Evolutionary conservation across 2,888 invertebrate species (phyloP).

Genomic region (Antheraea assamensis): DNA sequence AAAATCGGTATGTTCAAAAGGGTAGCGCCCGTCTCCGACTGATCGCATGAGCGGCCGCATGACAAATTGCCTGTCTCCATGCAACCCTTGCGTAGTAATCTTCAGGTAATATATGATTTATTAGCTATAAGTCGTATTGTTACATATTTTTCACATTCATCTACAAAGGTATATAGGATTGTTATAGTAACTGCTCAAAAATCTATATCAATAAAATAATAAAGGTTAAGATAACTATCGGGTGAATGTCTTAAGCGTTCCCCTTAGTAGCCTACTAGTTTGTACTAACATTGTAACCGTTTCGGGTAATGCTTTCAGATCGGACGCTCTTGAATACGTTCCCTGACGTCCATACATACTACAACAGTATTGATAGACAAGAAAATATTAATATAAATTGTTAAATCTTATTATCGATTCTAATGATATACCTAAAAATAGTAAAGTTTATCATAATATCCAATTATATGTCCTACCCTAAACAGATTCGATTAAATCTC

Average conservation of each 20-base stretch:
- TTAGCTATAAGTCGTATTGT: constrained; percentile 56
- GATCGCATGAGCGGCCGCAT: constrained; percentile 64
- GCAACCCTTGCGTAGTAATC: constrained; percentile 55
- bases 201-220: too few relatives aligned
- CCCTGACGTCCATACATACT: background rate
- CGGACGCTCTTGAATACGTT: background rate
- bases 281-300: too few relatives aligned
- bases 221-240: too few relatives aligned
- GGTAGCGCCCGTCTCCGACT: constrained; percentile 51
- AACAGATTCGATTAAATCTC: constrained; percentile 68
- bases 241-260: too few relatives aligned
- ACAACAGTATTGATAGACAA: background rate
- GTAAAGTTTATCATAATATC: constrained; percentile 62
- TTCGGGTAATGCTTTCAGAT: background rate
- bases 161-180: background rate
- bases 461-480: constrained; percentile 56
- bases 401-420: constrained; percentile 32
- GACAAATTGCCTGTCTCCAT: constrained; percentile 77
- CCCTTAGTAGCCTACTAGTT: too few relatives aligned
- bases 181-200: too few relatives aligned
- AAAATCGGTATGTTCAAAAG: constrained; percentile 60
- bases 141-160: constrained; percentile 14
- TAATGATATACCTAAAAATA: constrained; percentile 51
- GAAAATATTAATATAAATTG: constrained; percentile 7
- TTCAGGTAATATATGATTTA: constrained; percentile 79